Conservation (phyloP, 2,797 vertebrate genomes). For the Cossypha polioptera region DNA sequence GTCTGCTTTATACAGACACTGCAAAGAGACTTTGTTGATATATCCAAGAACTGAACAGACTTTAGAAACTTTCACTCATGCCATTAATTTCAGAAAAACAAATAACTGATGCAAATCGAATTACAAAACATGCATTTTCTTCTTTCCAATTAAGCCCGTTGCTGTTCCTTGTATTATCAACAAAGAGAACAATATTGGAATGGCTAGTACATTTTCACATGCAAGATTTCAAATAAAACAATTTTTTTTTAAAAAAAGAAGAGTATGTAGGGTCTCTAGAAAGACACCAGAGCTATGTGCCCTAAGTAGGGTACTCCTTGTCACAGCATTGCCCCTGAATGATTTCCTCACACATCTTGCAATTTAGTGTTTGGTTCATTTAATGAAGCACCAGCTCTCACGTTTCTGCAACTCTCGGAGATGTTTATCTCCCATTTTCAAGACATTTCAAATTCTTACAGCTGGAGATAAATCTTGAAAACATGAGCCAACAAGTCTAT, state of each 20-base stretch:
- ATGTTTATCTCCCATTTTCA: neutral
- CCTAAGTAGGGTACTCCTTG: neutral
- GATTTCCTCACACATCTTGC: neutral
- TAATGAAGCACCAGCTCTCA: neutral
- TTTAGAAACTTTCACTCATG: neutral
- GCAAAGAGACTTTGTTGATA: accelerated
- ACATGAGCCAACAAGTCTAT: neutral
- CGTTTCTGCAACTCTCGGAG: neutral
- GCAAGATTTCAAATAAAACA: neutral
- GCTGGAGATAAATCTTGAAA: neutral
- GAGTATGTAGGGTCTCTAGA: neutral
- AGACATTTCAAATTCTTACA: neutral
- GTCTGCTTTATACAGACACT: neutral
- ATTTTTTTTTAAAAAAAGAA: neutral
- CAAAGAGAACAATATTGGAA: neutral
- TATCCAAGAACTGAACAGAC: neutral
- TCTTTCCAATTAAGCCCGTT: neutral
- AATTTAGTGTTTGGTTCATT: neutral
- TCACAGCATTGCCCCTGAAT: neutral
- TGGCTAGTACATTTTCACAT: neutral
- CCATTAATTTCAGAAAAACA: neutral
- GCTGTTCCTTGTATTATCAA: neutral
- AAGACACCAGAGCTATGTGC: neutral
- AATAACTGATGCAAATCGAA: neutral
- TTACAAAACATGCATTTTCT: neutral